Conservation (phyloP, 1,140 invertebrate genomes). For the Hestina assimilis region DNA sequence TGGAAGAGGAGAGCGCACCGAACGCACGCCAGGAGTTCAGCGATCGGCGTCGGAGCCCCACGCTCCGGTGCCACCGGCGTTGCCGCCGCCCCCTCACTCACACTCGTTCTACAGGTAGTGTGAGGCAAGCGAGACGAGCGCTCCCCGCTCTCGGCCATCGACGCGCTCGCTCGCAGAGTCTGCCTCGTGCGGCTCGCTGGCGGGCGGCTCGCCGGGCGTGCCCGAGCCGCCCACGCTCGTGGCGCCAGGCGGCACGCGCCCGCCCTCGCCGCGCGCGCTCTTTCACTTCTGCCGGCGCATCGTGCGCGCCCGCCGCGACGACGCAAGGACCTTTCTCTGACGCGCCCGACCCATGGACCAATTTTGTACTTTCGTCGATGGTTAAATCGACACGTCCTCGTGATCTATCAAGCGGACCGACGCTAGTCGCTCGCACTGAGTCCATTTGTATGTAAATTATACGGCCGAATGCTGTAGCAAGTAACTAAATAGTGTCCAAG, state of each 20-base stretch:
- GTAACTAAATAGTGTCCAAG: slow-evolving; percentile 43
- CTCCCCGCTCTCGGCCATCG: slow-evolving; percentile 60
- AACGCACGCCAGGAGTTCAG: slow-evolving; percentile 77
- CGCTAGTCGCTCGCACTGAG: slow-evolving; percentile 41
- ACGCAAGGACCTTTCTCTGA: slow-evolving; percentile 66
- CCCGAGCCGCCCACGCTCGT: slow-evolving; percentile 25
- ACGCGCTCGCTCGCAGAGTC: slow-evolving; percentile 71
- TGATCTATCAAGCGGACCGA: slow-evolving; percentile 42
- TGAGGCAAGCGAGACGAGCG: slow-evolving; percentile 71
- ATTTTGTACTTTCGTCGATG: slow-evolving; percentile 67
- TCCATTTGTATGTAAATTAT: slow-evolving; percentile 48
- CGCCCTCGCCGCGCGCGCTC: slow-evolving; percentile 46
- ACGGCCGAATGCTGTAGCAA: slow-evolving; percentile 26
- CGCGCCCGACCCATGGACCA: slow-evolving; percentile 61
- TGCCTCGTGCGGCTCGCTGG: slow-evolving; percentile 65
- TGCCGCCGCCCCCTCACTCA: slow-evolving; percentile 74
- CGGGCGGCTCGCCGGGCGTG: slow-evolving; percentile 34
- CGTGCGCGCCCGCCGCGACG: slow-evolving; percentile 48
- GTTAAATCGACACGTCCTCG: slow-evolving; percentile 61
- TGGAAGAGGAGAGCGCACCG: slow-evolving; percentile 43
- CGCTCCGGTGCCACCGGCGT: slow-evolving; percentile 72
- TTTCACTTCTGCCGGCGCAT: slow-evolving; percentile 70
- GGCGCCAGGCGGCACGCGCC: slow-evolving; percentile 34
- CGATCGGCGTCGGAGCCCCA: slow-evolving; percentile 81
- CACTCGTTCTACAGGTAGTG: slow-evolving; percentile 77